Conservation (phyloP, 2,113 vertebrate genomes). For the Lethenteron camtschaticum region DNA sequence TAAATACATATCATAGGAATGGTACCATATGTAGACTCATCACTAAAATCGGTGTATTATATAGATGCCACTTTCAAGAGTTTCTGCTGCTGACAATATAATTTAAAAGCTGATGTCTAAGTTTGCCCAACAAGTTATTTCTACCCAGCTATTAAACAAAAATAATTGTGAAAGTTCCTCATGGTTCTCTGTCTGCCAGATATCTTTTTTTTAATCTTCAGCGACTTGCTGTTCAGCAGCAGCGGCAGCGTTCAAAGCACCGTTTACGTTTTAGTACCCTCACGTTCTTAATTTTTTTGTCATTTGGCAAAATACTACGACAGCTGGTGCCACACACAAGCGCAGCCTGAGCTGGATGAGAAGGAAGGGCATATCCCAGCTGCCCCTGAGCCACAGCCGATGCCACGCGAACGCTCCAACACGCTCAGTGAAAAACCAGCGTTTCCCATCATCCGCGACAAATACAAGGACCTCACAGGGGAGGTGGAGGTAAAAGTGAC, state of each 20-base stretch:
- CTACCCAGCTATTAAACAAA: too few species aligned
- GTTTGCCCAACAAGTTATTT: too few species aligned
- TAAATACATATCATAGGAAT: too few species aligned
- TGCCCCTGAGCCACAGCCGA: slow-evolving; percentile 43
- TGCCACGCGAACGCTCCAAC: slow-evolving; percentile 66
- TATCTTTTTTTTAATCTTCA: too few species aligned
- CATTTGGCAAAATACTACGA: neutral
- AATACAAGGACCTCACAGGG: slow-evolving; percentile 89
- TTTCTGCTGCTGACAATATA: too few species aligned
- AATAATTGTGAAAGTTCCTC: too few species aligned
- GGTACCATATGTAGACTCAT: too few species aligned
- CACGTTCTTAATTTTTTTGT: neutral
- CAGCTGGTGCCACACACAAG: slow-evolving; percentile 57
- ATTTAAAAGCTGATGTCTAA: too few species aligned
- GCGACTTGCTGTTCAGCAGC: too few species aligned
- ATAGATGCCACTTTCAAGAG: too few species aligned
- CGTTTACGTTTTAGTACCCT: neutral
- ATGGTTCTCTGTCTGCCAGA: too few species aligned
- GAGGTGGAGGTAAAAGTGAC: slow-evolving; percentile 64
- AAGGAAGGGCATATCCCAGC: slow-evolving; percentile 50
- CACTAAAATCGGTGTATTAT: too few species aligned
- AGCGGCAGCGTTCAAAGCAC: neutral
- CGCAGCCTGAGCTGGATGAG: slow-evolving; percentile 84
- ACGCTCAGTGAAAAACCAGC: slow-evolving; percentile 70
- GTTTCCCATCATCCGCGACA: slow-evolving; percentile 84